Conservation (phyloP, 2,113 vertebrate genomes). For the Paratilapia polleni region DNA sequence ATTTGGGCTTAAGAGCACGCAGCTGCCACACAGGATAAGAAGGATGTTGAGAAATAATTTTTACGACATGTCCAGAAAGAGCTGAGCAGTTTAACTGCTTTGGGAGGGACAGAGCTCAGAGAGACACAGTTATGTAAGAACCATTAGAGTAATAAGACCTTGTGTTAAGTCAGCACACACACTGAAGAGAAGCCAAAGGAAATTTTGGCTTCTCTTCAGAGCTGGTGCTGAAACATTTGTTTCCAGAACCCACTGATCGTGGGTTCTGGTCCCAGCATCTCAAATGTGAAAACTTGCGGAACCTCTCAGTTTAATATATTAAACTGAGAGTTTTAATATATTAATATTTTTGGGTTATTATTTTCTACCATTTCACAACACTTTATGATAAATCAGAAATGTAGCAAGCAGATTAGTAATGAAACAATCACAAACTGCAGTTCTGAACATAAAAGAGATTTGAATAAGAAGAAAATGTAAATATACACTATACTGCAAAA, state of each 20-base stretch:
- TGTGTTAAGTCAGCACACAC: not conserved
- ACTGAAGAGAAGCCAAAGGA: not conserved
- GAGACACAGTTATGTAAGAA: slow-evolving; percentile 40
- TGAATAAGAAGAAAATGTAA: not conserved
- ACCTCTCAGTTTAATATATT: not conserved
- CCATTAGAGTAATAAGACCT: slow-evolving; percentile 45
- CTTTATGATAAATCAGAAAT: not conserved
- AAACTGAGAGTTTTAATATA: too few relatives aligned
- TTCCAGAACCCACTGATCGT: not conserved
- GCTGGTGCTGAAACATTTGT: slow-evolving; percentile 13
- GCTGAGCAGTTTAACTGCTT: slow-evolving; percentile 34
- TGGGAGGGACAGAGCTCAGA: not conserved
- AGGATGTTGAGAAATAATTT: not conserved
- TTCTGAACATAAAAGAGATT: not conserved
- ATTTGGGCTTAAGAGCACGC: not conserved
- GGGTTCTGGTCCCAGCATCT: not conserved
- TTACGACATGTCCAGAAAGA: slow-evolving; percentile 3
- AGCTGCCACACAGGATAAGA: not conserved
- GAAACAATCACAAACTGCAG: not conserved
- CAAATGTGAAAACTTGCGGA: not conserved
- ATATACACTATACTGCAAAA: too few relatives aligned
- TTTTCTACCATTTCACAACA: not conserved
- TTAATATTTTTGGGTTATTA: not conserved
- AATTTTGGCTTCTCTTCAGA: not conserved
- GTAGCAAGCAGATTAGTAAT: not conserved